Evolutionary conservation across 1,140 invertebrate species (phyloP), one percentile per base, ranked within the genome.

Genomic region (Dinoponera quadriceps): DNA sequence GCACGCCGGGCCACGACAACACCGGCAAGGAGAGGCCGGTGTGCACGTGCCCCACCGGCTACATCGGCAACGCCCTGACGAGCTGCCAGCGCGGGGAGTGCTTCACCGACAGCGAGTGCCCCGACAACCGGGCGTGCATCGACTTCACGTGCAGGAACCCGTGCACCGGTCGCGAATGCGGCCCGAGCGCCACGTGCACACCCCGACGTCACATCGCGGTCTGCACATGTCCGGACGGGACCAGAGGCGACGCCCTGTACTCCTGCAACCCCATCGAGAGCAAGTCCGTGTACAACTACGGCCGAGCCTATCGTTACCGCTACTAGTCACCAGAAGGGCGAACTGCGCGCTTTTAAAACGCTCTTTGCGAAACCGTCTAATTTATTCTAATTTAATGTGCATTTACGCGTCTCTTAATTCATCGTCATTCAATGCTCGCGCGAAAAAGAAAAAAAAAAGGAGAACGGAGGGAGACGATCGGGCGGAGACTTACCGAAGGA

Each of bases 151-250:
- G 97, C 90, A 95, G 96, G 71, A 96, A 97, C 92, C 97, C 97
- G 0, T 98, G 97, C 90, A 95, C 96, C 18, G 96, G 96, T 2
- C 91, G 90, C 68, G 97, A 97, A 88, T 98, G 98, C 88, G 97
- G 96, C 65, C 85, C 72, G 0, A 92, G 71, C 38, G 93, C 93
- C 0, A 77, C 33, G 82, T 97, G 97, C 88, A 96, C 96, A 63
- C 96, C 97, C 0, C 95, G 97, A 72, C 96, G 97, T 87, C 97
- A 98, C 91, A 95, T 97, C 60, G 97, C 97, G 1, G 97, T 98
- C 16, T 98, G 98, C 91, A 97, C 97, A 1, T 98, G 98, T 90
- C 96, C 97, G 0, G 94, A 96, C 48, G 98, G 98, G 68, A 96
- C 96, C 91, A 96, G 96, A 38, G 98, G 98, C n/a, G 97, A 98